Evolutionary conservation across 2,797 vertebrate genomes (phyloP).

Genomic region (Cygnus olor): DNA sequence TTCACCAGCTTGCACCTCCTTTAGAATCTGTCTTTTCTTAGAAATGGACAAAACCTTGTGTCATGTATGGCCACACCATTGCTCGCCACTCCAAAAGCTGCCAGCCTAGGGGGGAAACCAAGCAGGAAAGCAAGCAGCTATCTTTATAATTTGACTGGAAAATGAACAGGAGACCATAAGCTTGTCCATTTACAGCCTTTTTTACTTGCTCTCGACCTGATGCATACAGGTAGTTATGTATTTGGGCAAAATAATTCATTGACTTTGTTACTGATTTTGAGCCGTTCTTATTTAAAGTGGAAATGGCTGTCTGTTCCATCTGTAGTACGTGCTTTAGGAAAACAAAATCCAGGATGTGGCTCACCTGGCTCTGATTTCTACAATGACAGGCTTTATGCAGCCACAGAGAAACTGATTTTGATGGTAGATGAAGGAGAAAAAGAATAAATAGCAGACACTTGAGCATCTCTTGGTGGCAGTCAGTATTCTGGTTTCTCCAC

Average conservation of each 20-base stretch:
- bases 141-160: not conserved
- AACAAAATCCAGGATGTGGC: not conserved
- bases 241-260: not conserved
- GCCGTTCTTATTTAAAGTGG: not conserved
- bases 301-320: not conserved
- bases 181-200: not conserved
- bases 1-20: not conserved
- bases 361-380: not conserved
- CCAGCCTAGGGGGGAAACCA: not conserved
- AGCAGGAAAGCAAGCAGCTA: not conserved
- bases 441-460: not conserved
- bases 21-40: not conserved
- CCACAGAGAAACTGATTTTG: not conserved
- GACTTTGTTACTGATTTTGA: not conserved
- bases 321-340: not conserved
- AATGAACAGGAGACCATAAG: not conserved
- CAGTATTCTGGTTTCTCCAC: not conserved
- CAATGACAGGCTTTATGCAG: not conserved
- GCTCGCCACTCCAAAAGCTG: not conserved
- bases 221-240: not conserved
- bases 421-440: not conserved
- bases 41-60: not conserved
- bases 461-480: not conserved
- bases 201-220: not conserved
- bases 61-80: not conserved